These are phyloP conservation scores for Sesamia nonagrioides DNA, from an alignment of 1,140 invertebrate species.

Conservation along the genomic window DNA sequence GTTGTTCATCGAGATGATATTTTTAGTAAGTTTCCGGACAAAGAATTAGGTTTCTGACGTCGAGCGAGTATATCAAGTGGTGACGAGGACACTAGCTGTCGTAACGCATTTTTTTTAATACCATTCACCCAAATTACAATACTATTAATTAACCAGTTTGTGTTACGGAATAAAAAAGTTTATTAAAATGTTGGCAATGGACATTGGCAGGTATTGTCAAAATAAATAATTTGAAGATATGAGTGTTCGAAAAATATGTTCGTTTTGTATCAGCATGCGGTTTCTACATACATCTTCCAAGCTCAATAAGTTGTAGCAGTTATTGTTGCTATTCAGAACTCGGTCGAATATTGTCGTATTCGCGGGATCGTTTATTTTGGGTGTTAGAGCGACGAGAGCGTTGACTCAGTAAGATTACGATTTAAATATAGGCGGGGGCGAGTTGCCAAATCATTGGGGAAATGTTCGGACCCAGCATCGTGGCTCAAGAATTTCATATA, in stretches of 20 bases:
- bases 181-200: not conserved
- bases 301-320: slow-evolving; percentile 36
- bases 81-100: not conserved
- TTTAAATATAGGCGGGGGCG: slow-evolving; percentile 85
- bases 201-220: not conserved
- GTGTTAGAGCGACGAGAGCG: slow-evolving; percentile 79
- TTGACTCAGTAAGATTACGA: slow-evolving; percentile 86
- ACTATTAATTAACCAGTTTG: not conserved
- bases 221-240: not conserved
- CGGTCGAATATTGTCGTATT: slow-evolving; percentile 73
- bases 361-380: slow-evolving; percentile 78
- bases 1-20: slow-evolving; percentile 42
- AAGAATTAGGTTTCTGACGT: slow-evolving; percentile 28
- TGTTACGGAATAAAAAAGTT: not conserved
- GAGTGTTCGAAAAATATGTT: not conserved
- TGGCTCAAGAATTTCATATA: slow-evolving; percentile 67
- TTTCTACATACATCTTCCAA: slow-evolving; percentile 20
- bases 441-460: slow-evolving; percentile 85
- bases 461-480: slow-evolving; percentile 69
- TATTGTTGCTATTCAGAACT: slow-evolving; percentile 70
- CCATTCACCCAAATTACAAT: not conserved
- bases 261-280: not conserved
- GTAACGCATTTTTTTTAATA: slow-evolving; percentile 5
- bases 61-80: slow-evolving; percentile 1
- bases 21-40: slow-evolving; percentile 42